Base-by-base conservation (phyloP, 2,113 vertebrate species). In the Kryptolebias marmoratus region DNA sequence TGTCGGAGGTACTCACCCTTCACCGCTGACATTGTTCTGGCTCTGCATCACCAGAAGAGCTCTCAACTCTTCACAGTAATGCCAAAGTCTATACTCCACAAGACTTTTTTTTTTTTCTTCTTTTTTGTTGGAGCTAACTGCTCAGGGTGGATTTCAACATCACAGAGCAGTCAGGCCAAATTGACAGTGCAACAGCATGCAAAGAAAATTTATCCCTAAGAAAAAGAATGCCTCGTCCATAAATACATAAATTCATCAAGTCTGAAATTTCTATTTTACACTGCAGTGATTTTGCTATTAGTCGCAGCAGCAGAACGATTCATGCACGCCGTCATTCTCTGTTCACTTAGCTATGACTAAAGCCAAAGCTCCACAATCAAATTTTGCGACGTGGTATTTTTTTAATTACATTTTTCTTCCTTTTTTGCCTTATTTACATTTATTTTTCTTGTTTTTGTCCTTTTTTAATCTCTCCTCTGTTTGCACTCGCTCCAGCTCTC, bases 261-360 rank as follows among this genome's bases (percentile, higher is more conserved):
- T 92, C 88, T 88, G 89, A 93, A 94, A 94, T 94, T 93, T 94
- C 89, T 92, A 94, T 95, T 95, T 95, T 94, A 94, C 93, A 94
- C 91, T 83, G 89, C 89, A 85, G 88, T 93, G 92, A 88, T 93
- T 94, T 91, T 84, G 85, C 90, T 83, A 93, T 94, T 93, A 93
- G 92, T 91, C 74, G 78, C 89, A 89, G 91, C 89, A 90, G 85
- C 64, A 87, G 90, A 93, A 90, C 85, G 84, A 91, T 90, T 87
- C 91, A 87, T 81, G 92, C 90, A 86, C 84, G 16, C 73, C 45
- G 68, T 83, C 77, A 70, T 93, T 85, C 89, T 89, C 88, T 91
- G 90, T 91, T 93, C 91, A 91, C 80, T 88, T 92, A 91, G 91
- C 92, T 93, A 89, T 92, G 91, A 94, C 93, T 93, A 93, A 93